A percentile compares a stretch with the other conserved stretches of the same genome.
These are phyloP conservation scores for Alentia gelatinosa DNA, from an alignment of 2,888 invertebrate genomes.

Conservation along the genomic window DNA sequence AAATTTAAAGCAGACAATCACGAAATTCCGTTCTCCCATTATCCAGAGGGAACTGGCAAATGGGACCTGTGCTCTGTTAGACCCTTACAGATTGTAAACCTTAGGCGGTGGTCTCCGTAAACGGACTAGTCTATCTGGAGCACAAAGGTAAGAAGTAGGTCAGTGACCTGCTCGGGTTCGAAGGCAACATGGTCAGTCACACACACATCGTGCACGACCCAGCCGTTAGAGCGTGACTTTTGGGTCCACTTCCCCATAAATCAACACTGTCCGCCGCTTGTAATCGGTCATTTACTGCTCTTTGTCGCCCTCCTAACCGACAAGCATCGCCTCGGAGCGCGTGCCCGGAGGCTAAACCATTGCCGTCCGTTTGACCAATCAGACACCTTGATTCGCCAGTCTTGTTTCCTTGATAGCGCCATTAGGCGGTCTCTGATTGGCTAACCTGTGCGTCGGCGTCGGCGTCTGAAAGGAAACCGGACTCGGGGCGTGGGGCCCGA, in stretches of 20 bases:
- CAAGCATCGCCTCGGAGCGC: background rate
- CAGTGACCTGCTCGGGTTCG: too few species aligned
- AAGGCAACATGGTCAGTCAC: too few species aligned
- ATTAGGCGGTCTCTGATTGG: constrained; percentile 40
- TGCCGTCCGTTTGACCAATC: constrained; percentile 18
- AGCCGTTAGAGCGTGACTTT: background rate
- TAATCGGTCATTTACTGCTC: background rate
- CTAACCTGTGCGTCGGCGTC: background rate
- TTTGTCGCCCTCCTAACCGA: background rate
- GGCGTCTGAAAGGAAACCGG: background rate
- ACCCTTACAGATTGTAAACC: too few species aligned
- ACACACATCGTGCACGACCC: too few species aligned
- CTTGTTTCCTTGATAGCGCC: constrained; percentile 39
- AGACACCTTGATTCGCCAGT: constrained; percentile 11
- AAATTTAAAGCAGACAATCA: too few species aligned
- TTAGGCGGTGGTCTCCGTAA: too few species aligned
- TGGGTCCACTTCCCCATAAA: background rate
- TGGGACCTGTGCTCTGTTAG: too few species aligned
- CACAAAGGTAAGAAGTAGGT: too few species aligned
- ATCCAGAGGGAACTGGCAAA: too few species aligned
- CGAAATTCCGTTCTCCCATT: too few species aligned
- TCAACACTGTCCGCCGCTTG: background rate
- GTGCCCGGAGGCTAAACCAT: background rate
- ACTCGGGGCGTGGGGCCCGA: background rate
- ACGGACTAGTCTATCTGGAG: too few species aligned